A percentile compares a stretch with the other conserved stretches of the same genome.
phyloP scores from a whole-genome alignment of 2,888 invertebrate species.

The Trissolcus japonicus region DNA sequence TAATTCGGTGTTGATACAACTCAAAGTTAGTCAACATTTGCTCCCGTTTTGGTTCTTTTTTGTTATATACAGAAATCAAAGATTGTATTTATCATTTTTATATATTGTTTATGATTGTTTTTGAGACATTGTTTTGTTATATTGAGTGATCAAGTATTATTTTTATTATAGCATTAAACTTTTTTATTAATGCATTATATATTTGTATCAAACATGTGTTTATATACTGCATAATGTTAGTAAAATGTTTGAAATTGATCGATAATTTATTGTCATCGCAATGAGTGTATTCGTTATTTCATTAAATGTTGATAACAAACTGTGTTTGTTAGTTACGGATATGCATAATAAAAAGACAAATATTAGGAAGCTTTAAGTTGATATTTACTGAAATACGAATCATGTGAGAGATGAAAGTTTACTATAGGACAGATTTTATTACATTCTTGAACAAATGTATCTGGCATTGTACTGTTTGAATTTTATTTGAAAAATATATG shows the following conservation, averaged over 20 bases:
- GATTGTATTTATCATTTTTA: no score
- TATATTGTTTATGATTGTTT: no score
- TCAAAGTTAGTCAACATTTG: no score
- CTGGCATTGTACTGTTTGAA: conserved; percentile 28
- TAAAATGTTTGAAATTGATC: conserved; percentile 24
- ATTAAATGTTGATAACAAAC: conserved; percentile 30
- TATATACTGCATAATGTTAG: conserved; percentile 18
- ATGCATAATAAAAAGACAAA: conserved; percentile 42
- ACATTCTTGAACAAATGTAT: conserved; percentile 17
- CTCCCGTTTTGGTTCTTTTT: no score
- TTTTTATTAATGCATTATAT: background rate
- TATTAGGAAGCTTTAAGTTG: conserved; percentile 34
- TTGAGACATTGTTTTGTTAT: no score
- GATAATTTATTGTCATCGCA: conserved; percentile 36
- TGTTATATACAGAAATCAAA: no score
- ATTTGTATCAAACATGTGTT: background rate
- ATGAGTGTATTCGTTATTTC: conserved; percentile 17
- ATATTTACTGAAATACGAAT: conserved; percentile 5
- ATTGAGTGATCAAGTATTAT: no score
- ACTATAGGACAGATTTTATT: background rate
- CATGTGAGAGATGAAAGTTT: background rate
- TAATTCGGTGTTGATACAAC: no score
- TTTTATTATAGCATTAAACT: background rate
- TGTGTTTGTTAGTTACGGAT: conserved; percentile 46
- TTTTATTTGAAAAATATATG: conserved; percentile 35